phyloP scores from a whole-genome alignment of 2,797 vertebrate species.

The Anabas testudineus region DNA sequence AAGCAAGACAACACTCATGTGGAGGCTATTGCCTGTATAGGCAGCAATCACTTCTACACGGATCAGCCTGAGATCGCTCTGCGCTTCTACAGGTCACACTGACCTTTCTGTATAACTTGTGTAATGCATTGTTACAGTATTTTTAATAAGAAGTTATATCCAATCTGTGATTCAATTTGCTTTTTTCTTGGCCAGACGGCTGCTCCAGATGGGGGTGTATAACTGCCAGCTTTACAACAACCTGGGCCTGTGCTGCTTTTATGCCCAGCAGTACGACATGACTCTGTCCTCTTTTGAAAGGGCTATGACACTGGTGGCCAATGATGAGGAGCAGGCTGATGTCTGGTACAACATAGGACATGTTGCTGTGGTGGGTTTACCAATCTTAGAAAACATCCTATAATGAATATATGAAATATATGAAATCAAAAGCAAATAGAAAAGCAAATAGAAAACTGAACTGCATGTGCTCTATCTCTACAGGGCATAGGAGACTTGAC shows the following conservation, averaged over 20 bases:
- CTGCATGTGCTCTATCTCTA: conserved; percentile 42
- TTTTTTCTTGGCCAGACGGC: conserved; percentile 83
- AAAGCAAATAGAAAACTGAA: too few relatives aligned
- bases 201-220: conserved; percentile 98
- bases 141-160: conserved; percentile 1
- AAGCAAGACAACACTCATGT: conserved; percentile 98
- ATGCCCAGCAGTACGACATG: conserved; percentile 99
- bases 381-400: neutral
- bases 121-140: conserved; percentile 6
- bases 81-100: conserved; percentile 93
- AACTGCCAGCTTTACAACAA: conserved; percentile 99
- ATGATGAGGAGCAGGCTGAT: conserved; percentile 93
- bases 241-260: conserved; percentile 98
- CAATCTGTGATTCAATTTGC: conserved; percentile 22
- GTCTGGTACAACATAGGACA: conserved; percentile 99
- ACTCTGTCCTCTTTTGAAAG: conserved; percentile 95
- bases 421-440: too few relatives aligned
- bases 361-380: conserved; percentile 92
- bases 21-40: conserved; percentile 97
- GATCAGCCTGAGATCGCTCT: conserved; percentile 97
- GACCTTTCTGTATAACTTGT: neutral
- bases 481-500: conserved; percentile 93
- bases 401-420: conserved; percentile 3
- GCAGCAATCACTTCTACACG: conserved; percentile 97
- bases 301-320: conserved; percentile 90